Evolutionary conservation across 2,113 vertebrate species (phyloP), one percentile per base, ranked within the genome.

Genomic region (Nesogale talazaci): DNA sequence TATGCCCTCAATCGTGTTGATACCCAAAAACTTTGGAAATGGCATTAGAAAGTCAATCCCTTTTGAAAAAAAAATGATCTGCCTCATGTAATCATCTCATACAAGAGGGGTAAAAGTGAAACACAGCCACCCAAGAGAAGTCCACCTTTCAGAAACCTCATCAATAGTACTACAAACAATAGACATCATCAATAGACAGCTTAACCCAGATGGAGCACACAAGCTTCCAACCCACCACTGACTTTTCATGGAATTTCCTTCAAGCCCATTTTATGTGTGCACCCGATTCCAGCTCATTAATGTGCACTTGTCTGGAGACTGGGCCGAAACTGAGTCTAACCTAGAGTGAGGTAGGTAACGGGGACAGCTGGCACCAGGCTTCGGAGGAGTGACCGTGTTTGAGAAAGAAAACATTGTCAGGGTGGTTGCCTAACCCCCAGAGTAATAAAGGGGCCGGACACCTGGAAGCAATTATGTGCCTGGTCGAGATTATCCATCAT

Each of bases 401-500:
- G 92, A 97, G 95, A 96, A 96, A 89, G 87, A 95, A 97, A 94
- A 96, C 67, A 81, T 95, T 97, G 95, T 97, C 93, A 95, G 94
- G 95, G 94, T 96, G 75, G 79, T 89, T 96, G 87, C 65, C 3
- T 83, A 96, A 65, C 70, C 89, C 93, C 93, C 83, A 0, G 34
- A 96, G 86, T 95, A 97, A 96, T 94, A 94, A 97, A 97, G 94
- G 86, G 95, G 97, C 88, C 90, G 86, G 95, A 94, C 95, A 97
- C 97, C 97, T 97, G 97, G 96, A 98, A 97, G 88, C 82, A 97
- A 98, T 97, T 90, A 97, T 76, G 57, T 95, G 92, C 92, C 91
- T 86, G 77, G 83, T 75, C 52, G 83, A 94, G 94, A 96, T 96
- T 97, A 97, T 96, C 93, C 95, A 97, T 98, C 95, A 95, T 81